Percentiles rank a stretch among this genome's conserved stretches.
Evolutionary conservation across 2,113 vertebrate species (phyloP).

Genomic region (Rynchops niger): DNA sequence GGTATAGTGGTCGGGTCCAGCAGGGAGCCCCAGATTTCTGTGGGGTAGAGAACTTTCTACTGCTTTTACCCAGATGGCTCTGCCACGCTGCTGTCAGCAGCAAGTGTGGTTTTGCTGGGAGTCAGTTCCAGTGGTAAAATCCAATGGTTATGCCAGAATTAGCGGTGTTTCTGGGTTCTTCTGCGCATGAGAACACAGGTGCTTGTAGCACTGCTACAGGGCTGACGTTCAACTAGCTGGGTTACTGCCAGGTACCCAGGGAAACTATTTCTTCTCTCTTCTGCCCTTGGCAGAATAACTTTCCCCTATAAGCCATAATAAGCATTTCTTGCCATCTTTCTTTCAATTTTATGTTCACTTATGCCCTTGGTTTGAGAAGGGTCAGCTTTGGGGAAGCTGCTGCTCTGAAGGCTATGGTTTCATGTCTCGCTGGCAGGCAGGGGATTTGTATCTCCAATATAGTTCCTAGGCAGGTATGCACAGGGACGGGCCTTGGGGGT

Average conservation of each 20-base stretch:
- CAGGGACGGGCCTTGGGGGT: rapidly evolving
- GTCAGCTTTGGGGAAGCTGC: neutral
- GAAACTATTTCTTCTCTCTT: neutral
- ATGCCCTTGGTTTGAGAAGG: neutral
- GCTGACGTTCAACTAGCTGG: neutral
- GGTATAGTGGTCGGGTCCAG: neutral
- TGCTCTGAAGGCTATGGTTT: neutral
- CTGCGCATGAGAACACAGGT: neutral
- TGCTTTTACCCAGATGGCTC: neutral
- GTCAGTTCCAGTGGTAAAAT: neutral
- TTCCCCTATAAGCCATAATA: neutral
- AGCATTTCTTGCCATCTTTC: neutral
- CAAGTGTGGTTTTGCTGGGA: neutral
- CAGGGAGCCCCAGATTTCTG: neutral
- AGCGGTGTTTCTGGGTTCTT: neutral
- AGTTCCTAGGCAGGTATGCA: neutral
- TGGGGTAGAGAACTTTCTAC: neutral
- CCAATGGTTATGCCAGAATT: neutral
- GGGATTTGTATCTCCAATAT: neutral
- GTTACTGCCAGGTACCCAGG: neutral
- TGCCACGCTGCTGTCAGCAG: neutral
- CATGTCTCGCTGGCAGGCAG: neutral
- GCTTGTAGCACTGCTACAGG: neutral
- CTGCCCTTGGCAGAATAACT: neutral
- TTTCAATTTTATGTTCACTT: neutral